A percentile compares a stretch with the other conserved stretches of the same genome.
phyloP scores from a whole-genome alignment of 2,888 invertebrate genomes.

The Escarpia spicata region DNA sequence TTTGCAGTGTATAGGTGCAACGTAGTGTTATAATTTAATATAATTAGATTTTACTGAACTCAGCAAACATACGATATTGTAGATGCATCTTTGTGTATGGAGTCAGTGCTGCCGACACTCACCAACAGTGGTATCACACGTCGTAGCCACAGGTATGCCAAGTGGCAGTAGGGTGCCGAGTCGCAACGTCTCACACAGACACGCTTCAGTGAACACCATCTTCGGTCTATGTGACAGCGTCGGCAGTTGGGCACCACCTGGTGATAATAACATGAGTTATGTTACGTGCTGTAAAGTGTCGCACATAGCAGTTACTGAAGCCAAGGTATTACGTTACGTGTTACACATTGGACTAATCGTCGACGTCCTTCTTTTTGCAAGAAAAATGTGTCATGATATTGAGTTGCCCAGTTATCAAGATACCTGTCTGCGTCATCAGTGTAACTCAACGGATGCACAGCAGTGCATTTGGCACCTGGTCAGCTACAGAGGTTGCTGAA shows the following conservation, averaged over 20 bases:
- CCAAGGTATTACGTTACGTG: neutral
- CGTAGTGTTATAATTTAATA: no score
- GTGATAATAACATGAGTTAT: neutral
- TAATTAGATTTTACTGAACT: no score
- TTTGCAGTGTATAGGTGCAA: no score
- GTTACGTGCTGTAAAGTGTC: neutral
- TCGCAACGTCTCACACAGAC: slow-evolving; percentile 43
- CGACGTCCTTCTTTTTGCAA: neutral
- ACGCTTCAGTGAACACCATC: slow-evolving; percentile 44
- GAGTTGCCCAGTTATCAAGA: no score
- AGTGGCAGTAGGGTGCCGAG: slow-evolving; percentile 45
- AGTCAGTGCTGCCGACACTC: neutral
- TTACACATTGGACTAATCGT: neutral
- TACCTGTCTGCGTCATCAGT: no score
- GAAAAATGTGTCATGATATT: no score
- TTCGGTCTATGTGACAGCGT: slow-evolving; percentile 26
- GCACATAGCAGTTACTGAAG: neutral
- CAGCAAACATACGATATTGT: no score
- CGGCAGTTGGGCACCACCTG: slow-evolving; percentile 28
- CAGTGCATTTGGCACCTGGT: no score
- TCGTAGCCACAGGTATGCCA: slow-evolving; percentile 45
- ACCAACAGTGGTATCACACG: slow-evolving; percentile 43
- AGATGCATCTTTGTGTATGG: no score
- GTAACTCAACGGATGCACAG: no score
- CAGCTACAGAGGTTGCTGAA: no score